Base-by-base conservation (phyloP, 2,797 vertebrate genomes). In the Pangasius macronema region DNA sequence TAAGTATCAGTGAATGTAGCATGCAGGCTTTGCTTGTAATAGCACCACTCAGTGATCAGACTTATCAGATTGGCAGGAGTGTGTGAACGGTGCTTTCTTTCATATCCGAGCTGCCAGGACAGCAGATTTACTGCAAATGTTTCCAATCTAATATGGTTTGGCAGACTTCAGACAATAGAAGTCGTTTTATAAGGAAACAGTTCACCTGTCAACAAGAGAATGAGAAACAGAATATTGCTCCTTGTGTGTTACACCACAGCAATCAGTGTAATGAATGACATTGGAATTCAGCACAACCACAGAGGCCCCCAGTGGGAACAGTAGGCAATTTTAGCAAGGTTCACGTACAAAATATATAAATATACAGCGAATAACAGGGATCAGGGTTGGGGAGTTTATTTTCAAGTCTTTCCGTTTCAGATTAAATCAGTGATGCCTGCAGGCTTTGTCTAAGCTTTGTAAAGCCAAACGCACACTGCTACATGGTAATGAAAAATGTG, bases 1-100 rank as follows among this genome's bases (percentile, higher is more conserved):
- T 99, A 92, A 96, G 97, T 94, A 53, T 80, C 59, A 39, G 46
- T n/a, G 30, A 67, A 51, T 27, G 46, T 70, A 84, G 39, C 49
- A 61, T 53, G n/a, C 8, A n/a, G 5, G 36, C 59, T 81, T 67
- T 84, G 75, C 76, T 84, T 88, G 72, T 42, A 83, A 72, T 77
- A 70, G 16, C 11, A 14, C 86, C 72, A 82, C 82, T 81, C 46
- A 30, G 36, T 86, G 67, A 77, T 88, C 72, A 85, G 30, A 51
- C 11, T 85, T 88, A 86, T 88, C 82, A 85, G 86, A 89, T 89
- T 81, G 89, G 72, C 85, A 83, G 39, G 22, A 67, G 63, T 39
- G 51, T 70, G 18, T 55, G 51, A 85, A 80, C 73, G 46, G 84
- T 63, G 83, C 84, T 86, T 59, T 82, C 72, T 87, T 85, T 88